Evolutionary conservation across 2,888 invertebrate genomes (phyloP).

Genomic region (Linnaemya vulpina): DNA sequence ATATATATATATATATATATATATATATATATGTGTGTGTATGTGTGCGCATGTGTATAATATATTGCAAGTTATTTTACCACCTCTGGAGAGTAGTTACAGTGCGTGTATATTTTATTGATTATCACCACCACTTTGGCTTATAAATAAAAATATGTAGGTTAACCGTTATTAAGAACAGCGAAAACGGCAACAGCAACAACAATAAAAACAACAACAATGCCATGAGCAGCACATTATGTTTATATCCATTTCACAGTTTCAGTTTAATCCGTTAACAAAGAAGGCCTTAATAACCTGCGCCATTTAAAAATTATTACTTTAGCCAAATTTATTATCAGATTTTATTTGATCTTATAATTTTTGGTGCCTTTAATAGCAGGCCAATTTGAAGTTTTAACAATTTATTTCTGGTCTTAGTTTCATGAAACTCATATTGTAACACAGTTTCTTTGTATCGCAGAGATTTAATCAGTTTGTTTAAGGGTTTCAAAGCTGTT

Average conservation of each 20-base stretch:
- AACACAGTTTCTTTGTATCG: no score
- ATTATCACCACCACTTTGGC: constrained; percentile 59
- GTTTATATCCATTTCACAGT: constrained; percentile 21
- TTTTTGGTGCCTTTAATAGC: constrained; percentile 12
- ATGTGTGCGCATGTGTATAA: not conserved
- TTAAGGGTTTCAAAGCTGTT: no score
- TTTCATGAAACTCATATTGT: no score
- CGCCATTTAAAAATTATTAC: constrained; percentile 49
- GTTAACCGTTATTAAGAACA: constrained; percentile 71
- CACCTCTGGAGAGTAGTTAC: constrained; percentile 42
- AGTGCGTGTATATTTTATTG: constrained; percentile 67
- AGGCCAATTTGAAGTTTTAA: constrained; percentile 20
- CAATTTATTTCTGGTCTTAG: not conserved
- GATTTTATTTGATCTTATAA: constrained; percentile 12
- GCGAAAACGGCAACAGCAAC: constrained; percentile 17
- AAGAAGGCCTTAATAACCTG: constrained; percentile 46
- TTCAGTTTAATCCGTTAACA: constrained; percentile 13
- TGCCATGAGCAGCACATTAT: not conserved
- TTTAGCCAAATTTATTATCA: constrained; percentile 36
- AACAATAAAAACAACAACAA: constrained; percentile 11
- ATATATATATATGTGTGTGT: no score
- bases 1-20: not conserved
- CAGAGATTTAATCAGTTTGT: no score
- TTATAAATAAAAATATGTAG: constrained; percentile 63
- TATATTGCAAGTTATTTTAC: constrained; percentile 30